Evolutionary conservation across 2,113 vertebrate species (phyloP).

Genomic region (Toxotes jaculatrix): DNA sequence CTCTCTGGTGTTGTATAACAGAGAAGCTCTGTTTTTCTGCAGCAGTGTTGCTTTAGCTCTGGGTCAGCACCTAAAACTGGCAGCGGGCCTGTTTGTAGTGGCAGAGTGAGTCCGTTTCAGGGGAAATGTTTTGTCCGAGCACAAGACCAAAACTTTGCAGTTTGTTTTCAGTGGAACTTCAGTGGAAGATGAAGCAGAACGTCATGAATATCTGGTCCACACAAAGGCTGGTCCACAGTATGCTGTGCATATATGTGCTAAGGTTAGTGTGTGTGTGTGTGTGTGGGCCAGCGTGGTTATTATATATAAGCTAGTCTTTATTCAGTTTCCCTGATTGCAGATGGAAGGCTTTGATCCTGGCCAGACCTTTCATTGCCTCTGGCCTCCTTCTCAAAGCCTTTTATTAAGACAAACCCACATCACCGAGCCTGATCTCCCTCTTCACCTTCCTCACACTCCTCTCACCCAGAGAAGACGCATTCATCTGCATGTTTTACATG

Average conservation of each 20-base stretch:
- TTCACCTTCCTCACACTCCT: background rate
- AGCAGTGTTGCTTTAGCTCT: conserved; percentile 62
- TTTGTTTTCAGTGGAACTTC: conserved; percentile 11
- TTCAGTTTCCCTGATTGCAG: conserved; percentile 70
- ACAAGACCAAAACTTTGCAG: background rate
- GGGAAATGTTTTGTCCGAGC: conserved; percentile 14
- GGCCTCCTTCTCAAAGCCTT: conserved; percentile 60
- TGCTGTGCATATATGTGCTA: background rate
- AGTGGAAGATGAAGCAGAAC: background rate
- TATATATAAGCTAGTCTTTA: conserved; percentile 60
- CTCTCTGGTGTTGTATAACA: conserved; percentile 40
- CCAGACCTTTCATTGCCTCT: conserved; percentile 68
- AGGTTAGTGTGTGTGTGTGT: conserved; percentile 22
- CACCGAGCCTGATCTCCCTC: conserved; percentile 1
- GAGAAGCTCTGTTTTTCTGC: conserved; percentile 44
- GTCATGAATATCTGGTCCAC: conserved; percentile 4
- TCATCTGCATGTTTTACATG: conserved; percentile 52
- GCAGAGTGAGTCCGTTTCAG: conserved; percentile 22
- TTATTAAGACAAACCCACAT: conserved; percentile 63
- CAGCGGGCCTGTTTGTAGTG: conserved; percentile 42
- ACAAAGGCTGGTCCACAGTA: background rate
- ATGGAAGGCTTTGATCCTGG: conserved; percentile 72
- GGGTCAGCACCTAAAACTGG: conserved; percentile 51
- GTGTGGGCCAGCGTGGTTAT: conserved; percentile 51
- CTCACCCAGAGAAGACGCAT: conserved; percentile 19